Conservation (phyloP, 1,140 invertebrate genomes). For the Pinna nobilis region DNA sequence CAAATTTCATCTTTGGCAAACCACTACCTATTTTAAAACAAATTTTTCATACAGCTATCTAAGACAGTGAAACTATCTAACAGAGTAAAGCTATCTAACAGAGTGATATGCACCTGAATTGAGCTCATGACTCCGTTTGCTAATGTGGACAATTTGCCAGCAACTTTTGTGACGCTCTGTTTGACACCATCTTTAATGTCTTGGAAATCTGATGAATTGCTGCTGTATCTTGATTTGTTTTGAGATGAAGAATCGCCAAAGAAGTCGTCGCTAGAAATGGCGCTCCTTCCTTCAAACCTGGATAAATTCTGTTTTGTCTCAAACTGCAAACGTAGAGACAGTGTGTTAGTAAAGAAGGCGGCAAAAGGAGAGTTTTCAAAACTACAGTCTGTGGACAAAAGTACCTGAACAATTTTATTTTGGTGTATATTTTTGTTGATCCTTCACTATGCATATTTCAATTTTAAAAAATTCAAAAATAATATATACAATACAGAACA, state of each 20-base stretch:
- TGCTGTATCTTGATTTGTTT: slow-evolving; percentile 43
- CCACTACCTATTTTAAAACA: background rate
- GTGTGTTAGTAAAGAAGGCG: too few species aligned
- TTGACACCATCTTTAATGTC: slow-evolving; percentile 97
- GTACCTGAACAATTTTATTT: too few species aligned
- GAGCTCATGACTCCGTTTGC: slow-evolving; percentile 96
- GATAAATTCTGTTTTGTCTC: slow-evolving; percentile 82
- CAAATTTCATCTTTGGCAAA: background rate
- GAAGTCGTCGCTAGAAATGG: slow-evolving; percentile 97
- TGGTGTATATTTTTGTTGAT: too few species aligned
- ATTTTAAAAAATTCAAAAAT: too few species aligned
- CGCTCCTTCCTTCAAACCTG: slow-evolving; percentile 82
- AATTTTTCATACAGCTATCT: background rate
- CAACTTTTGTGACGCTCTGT: slow-evolving; percentile 97
- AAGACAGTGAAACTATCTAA: background rate
- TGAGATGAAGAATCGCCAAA: slow-evolving; percentile 81
- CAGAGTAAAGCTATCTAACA: background rate
- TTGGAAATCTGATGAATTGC: slow-evolving; percentile 85
- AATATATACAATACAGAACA: too few species aligned
- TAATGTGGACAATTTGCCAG: slow-evolving; percentile 92
- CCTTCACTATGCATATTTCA: too few species aligned
- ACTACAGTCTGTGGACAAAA: too few species aligned
- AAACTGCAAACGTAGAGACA: slow-evolving; percentile 75
- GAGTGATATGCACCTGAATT: slow-evolving; percentile 81
- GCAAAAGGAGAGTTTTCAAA: too few species aligned